Evolutionary conservation across 2,888 invertebrate genomes (phyloP), one percentile per base, ranked within the genome.

Genomic region (Eupsilia transversa): DNA sequence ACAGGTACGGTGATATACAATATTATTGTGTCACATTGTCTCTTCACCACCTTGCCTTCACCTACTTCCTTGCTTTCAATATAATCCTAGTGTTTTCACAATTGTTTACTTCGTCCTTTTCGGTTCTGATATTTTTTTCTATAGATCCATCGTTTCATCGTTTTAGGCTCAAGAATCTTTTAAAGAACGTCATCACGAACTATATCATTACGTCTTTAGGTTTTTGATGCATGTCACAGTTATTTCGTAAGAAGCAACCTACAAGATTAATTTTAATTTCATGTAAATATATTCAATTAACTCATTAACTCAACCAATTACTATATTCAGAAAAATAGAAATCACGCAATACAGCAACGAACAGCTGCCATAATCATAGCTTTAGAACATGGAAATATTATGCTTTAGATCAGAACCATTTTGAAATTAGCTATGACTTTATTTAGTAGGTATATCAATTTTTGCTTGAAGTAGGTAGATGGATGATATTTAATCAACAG

Each of bases 1-100:
- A 86, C 90, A 94, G 94, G 94, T 94, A 95, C 82, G 90, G 89
- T 90, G 90, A 86, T 77, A 77, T 77, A 80, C 78, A 82, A 77
- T 84, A 71, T 82, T 83, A 74, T 87, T 80, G 84, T 87, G 84
- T 86, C 87, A 89, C 89, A 87, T 88, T 90, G 89, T 91, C 87
- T 91, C 91, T 92, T 91, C 83, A 87, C 89, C 78, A 86, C 88
- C 88, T 86, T 79, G 83, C 84, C 87, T 84, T 78, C 78, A 88
- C 87, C 89, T 83, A 83, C 65, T 84, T 84, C 88, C 88, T 86
- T 70, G 86, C 88, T 88, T 87, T 83, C 72, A 82, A 76, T 85
- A 79, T 77, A 64, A 79, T 80, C 82, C 82, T 77, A 76, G 71
- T 41, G 70, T 78, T 77, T 80, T 68, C 59, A 76, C 43, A 57